These are phyloP conservation scores for Calypte anna DNA, from an alignment of 2,113 vertebrate species.

Conservation along the genomic window DNA sequence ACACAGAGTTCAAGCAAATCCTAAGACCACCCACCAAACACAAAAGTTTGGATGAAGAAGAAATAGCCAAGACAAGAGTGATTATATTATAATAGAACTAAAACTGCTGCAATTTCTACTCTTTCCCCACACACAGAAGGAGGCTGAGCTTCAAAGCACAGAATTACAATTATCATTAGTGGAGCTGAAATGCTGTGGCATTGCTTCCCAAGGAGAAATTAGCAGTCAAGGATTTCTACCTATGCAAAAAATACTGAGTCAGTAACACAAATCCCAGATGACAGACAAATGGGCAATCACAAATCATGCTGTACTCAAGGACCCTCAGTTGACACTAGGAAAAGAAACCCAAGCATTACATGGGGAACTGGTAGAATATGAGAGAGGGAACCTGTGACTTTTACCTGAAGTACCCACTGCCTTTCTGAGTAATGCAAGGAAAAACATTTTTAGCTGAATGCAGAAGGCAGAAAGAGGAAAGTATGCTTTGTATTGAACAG, in stretches of 20 bases:
- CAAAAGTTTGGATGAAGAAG: background rate
- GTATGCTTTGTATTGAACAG: background rate
- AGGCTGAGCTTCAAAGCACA: background rate
- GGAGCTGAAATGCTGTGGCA: background rate
- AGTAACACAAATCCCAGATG: background rate
- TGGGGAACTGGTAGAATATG: background rate
- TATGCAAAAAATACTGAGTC: background rate
- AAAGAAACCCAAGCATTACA: background rate
- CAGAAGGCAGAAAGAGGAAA: background rate
- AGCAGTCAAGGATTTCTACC: background rate
- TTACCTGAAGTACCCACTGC: background rate
- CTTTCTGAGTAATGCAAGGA: background rate
- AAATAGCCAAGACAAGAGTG: background rate
- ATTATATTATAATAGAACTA: background rate
- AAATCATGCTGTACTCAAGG: background rate
- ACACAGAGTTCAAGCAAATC: background rate
- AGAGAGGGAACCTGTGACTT: background rate
- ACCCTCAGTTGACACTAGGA: background rate
- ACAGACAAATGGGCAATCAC: background rate
- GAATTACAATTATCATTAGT: background rate
- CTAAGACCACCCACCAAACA: background rate
- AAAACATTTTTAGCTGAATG: background rate
- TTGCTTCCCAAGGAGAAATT: background rate
- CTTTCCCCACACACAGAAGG: background rate
- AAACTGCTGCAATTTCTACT: background rate